These are phyloP conservation scores for Labroides dimidiatus DNA, from an alignment of 2,797 vertebrate genomes.

Conservation along the genomic window DNA sequence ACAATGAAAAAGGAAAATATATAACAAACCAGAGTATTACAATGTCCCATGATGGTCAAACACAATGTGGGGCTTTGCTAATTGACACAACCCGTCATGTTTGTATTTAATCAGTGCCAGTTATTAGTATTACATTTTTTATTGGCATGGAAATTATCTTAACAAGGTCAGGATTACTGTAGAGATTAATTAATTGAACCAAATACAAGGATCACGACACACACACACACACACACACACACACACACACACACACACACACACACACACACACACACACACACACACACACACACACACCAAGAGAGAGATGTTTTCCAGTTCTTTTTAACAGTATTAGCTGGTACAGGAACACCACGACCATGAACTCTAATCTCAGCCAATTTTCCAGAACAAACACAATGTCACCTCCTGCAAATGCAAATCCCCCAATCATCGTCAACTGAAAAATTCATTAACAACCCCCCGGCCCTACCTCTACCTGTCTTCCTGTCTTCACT, in stretches of 20 bases:
- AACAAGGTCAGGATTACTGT: constrained; percentile 60
- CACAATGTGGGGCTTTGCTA: constrained; percentile 6
- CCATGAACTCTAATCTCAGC: constrained; percentile 65
- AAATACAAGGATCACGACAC: constrained; percentile 39
- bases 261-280: constrained; percentile 15
- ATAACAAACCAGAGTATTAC: neutral
- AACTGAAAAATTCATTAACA: constrained; percentile 75
- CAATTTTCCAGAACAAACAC: constrained; percentile 76
- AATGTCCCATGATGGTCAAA: constrained; percentile 16
- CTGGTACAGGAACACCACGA: constrained; percentile 41
- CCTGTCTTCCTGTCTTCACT: constrained; percentile 60
- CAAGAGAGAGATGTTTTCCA: constrained; percentile 39
- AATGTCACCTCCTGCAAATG: constrained; percentile 64
- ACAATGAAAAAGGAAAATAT: neutral
- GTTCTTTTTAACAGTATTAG: constrained; percentile 55
- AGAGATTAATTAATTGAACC: constrained; percentile 55
- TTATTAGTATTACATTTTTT: constrained; percentile 36
- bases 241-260: constrained; percentile 19
- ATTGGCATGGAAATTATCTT: constrained; percentile 50
- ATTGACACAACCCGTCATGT: constrained; percentile 14
- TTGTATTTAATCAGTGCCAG: constrained; percentile 40
- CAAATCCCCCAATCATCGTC: constrained; percentile 67
- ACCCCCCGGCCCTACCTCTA: constrained; percentile 38
- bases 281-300: constrained; percentile 18
- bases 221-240: constrained; percentile 23